A percentile compares a stretch with the other conserved stretches of the same genome.
phyloP scores from a whole-genome alignment of 2,888 invertebrate genomes.

The Pimpla rufipes region DNA sequence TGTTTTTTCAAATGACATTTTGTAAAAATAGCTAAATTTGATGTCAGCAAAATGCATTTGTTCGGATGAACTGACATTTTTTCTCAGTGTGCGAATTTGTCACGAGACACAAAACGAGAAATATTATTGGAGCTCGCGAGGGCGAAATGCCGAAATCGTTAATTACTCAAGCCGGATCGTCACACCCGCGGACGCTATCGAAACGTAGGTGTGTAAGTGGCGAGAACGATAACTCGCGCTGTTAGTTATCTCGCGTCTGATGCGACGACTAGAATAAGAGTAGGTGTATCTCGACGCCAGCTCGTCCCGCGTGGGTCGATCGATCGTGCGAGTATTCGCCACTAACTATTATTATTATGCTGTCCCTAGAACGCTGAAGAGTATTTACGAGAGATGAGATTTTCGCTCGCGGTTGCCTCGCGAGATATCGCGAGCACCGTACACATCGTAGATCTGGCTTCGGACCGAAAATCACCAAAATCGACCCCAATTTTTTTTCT shows the following conservation, averaged over 20 bases:
- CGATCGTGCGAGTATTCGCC: slow-evolving; percentile 60
- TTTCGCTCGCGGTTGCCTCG: slow-evolving; percentile 33
- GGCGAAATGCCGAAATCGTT: slow-evolving; percentile 54
- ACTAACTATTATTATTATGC: slow-evolving; percentile 61
- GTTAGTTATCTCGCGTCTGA: slow-evolving; percentile 55
- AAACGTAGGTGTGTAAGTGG: slow-evolving; percentile 35
- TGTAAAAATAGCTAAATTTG: no score
- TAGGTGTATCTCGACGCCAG: slow-evolving; percentile 67
- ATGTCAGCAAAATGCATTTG: no score
- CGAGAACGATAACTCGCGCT: slow-evolving; percentile 28
- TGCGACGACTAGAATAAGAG: slow-evolving; percentile 56
- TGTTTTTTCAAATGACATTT: no score
- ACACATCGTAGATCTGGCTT: no score
- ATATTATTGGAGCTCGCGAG: slow-evolving; percentile 8
- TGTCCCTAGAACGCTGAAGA: slow-evolving; percentile 48
- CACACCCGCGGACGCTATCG: slow-evolving; percentile 43
- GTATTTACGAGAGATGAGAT: slow-evolving; percentile 43
- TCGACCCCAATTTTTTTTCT: no score
- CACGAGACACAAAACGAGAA: slow-evolving; percentile 49
- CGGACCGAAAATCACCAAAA: no score
- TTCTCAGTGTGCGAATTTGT: background rate
- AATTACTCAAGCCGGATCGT: slow-evolving; percentile 62
- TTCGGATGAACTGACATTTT: no score
- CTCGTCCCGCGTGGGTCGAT: slow-evolving; percentile 65
- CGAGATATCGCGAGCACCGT: slow-evolving; percentile 1